Percentiles rank a stretch among this genome's conserved stretches.
Evolutionary conservation across 1,140 invertebrate genomes (phyloP).

Genomic region (Leptinotarsa undecemlineata): DNA sequence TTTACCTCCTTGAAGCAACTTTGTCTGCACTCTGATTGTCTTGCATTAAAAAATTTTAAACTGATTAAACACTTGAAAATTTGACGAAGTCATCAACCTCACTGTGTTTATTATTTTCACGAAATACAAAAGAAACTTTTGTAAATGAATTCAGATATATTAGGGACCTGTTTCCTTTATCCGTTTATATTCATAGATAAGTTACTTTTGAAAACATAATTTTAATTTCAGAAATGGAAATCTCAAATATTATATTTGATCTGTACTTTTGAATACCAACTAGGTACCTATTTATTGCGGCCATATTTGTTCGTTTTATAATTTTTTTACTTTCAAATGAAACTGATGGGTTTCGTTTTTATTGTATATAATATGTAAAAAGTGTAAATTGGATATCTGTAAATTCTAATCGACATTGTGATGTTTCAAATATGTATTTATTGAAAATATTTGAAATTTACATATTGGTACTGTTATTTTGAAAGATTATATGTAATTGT

Average conservation of each 20-base stretch:
- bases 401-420: slow-evolving; percentile 36
- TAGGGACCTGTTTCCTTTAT: no score
- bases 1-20: no score
- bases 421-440: slow-evolving; percentile 41
- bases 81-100: no score
- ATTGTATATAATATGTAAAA: slow-evolving; percentile 35
- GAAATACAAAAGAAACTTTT: no score
- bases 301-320: slow-evolving; percentile 20
- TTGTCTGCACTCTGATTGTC: no score
- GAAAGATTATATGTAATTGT: slow-evolving; percentile 20
- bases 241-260: slow-evolving; percentile 12
- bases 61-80: no score
- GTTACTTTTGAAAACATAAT: no score
- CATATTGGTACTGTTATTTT: slow-evolving; percentile 6
- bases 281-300: not conserved
- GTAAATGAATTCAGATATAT: no score
- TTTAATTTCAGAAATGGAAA: not conserved
- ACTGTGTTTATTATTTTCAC: no score
- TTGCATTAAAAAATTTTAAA: no score
- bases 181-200: no score
- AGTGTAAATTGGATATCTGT: slow-evolving; percentile 11
- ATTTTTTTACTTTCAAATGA: slow-evolving; percentile 20
- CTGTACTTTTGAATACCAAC: not conserved
- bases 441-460: slow-evolving; percentile 26
- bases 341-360: slow-evolving; percentile 15